Percentiles rank a stretch among this genome's conserved stretches.
Evolutionary conservation across 2,797 vertebrate species (phyloP).

Genomic region (Triplophysa bombifrons): DNA sequence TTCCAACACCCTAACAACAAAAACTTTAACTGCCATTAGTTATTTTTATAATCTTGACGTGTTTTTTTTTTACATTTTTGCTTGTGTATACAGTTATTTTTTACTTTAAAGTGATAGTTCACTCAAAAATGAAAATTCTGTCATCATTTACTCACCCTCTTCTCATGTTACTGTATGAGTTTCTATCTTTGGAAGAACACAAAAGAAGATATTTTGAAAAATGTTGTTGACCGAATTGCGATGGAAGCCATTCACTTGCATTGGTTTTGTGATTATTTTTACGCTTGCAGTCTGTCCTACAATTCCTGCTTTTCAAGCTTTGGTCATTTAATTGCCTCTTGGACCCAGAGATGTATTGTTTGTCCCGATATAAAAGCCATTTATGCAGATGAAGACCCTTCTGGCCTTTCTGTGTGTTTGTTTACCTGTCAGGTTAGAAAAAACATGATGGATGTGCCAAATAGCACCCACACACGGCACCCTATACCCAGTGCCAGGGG

Average conservation of each 20-base stretch:
- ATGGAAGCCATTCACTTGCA: too few species aligned
- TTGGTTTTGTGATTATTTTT: too few species aligned
- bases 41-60: background rate
- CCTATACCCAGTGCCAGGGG: constrained; percentile 20
- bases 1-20: background rate
- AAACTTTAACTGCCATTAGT: background rate
- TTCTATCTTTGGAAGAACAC: too few species aligned
- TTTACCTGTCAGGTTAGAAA: constrained; percentile 38
- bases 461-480: background rate
- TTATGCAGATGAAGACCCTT: constrained; percentile 34
- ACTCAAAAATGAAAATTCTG: too few species aligned
- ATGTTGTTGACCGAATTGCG: too few species aligned
- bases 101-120: too few species aligned
- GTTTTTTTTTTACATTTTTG: too few species aligned
- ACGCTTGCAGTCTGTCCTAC: background rate
- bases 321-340: background rate
- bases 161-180: too few species aligned
- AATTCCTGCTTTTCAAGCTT: background rate
- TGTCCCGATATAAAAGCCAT: background rate
- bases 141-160: too few species aligned
- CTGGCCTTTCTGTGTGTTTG: constrained; percentile 39
- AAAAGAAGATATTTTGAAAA: too few species aligned
- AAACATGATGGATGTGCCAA: constrained; percentile 40
- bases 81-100: too few species aligned
- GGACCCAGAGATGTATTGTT: background rate